phyloP scores from a whole-genome alignment of 2,797 vertebrate genomes.

The Microcaecilia unicolor region DNA sequence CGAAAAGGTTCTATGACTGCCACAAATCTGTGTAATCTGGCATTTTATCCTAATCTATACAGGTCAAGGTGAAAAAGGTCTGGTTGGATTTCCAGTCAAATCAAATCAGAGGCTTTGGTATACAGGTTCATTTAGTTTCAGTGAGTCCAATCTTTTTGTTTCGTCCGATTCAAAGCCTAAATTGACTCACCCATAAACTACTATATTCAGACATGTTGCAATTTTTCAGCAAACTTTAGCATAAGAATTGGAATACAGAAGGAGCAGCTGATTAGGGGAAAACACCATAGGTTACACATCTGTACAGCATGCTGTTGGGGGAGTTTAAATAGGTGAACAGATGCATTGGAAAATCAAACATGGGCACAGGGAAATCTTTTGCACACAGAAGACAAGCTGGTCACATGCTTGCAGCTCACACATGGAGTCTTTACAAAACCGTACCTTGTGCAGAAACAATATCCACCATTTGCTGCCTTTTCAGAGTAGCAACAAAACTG shows the following conservation, averaged over 20 bases:
- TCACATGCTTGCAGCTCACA: conserved; percentile 62
- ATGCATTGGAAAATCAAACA: conserved; percentile 69
- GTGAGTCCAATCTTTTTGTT: too few species aligned
- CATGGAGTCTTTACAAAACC: conserved; percentile 59
- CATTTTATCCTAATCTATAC: too few species aligned
- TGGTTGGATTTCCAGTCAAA: too few species aligned
- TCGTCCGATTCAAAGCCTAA: too few species aligned
- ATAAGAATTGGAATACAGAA: conserved; percentile 44
- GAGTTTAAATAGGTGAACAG: conserved; percentile 62
- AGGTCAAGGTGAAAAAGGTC: too few species aligned
- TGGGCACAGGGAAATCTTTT: conserved; percentile 61
- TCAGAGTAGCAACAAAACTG: conserved; percentile 54
- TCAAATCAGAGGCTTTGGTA: too few species aligned
- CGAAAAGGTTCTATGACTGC: too few species aligned
- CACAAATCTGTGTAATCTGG: too few species aligned
- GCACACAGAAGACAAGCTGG: conserved; percentile 62
- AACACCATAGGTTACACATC: conserved; percentile 57
- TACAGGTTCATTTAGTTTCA: too few species aligned
- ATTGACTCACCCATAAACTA: too few species aligned
- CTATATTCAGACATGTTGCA: conserved; percentile 35
- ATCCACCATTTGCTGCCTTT: conserved; percentile 60
- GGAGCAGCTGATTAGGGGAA: conserved; percentile 54
- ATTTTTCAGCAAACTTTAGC: conserved; percentile 47
- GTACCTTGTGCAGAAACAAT: conserved; percentile 59
- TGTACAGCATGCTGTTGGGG: conserved; percentile 58